phyloP scores from a whole-genome alignment of 2,113 vertebrate genomes.

The Coracopsis vasa region DNA sequence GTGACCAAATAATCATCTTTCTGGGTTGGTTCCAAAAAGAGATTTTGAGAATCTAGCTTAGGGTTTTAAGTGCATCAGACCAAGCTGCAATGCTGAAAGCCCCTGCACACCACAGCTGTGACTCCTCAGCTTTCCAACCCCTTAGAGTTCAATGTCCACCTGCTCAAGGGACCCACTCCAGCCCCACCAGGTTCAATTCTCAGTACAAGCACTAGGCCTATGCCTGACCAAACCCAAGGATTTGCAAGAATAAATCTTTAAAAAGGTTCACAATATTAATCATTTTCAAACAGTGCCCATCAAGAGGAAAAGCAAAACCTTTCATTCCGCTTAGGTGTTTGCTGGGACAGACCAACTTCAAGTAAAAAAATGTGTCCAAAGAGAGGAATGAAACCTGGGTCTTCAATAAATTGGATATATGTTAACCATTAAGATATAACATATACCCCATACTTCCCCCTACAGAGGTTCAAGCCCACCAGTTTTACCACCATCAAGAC shows the following conservation, averaged over 20 bases:
- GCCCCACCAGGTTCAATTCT: not conserved
- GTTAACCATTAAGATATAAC: not conserved
- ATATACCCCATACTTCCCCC: not conserved
- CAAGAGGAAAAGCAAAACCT: not conserved
- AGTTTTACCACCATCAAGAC: not conserved
- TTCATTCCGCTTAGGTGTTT: not conserved
- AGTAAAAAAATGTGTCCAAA: not conserved
- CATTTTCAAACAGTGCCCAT: not conserved
- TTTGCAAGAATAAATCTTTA: not conserved
- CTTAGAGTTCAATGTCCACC: not conserved
- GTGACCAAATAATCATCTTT: not conserved
- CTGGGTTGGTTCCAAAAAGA: not conserved
- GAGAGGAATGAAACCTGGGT: not conserved
- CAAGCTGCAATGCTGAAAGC: too few species aligned
- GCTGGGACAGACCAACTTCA: not conserved
- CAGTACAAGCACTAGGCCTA: too few species aligned
- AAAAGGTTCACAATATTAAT: rapidly evolving
- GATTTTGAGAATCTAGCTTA: not conserved
- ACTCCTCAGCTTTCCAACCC: rapidly evolving
- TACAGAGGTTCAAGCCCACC: not conserved
- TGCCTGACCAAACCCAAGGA: not conserved
- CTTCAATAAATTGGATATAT: not conserved
- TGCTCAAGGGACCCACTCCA: not conserved
- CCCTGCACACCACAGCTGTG: too few species aligned
- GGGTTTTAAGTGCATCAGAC: not conserved